Percentiles rank a stretch among this genome's conserved stretches.
phyloP scores from a whole-genome alignment of 2,888 invertebrate genomes.

The Drosophila percnosoma region DNA sequence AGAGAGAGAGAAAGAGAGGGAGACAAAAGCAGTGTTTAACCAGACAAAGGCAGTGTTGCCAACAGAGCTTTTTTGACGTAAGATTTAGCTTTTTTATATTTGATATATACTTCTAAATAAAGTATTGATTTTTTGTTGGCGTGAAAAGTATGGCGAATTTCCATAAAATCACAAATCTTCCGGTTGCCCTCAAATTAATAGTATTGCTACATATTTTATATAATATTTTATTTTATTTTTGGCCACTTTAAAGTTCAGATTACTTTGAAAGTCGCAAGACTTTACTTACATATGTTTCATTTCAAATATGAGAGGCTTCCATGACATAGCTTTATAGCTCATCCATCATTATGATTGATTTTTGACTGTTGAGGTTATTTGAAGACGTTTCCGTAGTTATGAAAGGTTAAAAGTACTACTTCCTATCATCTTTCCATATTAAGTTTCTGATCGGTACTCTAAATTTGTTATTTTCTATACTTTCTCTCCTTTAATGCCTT shows the following conservation, averaged over 20 bases:
- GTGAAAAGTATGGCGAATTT: not conserved
- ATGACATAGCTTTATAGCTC: not conserved
- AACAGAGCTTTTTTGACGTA: not conserved
- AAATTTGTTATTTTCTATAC: not conserved
- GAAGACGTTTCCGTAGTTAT: not conserved
- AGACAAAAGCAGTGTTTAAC: not conserved
- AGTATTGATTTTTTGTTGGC: too few relatives aligned
- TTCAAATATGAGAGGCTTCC: too few relatives aligned
- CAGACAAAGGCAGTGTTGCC: not conserved
- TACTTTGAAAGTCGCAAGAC: too few relatives aligned
- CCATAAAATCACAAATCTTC: not conserved
- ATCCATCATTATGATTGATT: not conserved
- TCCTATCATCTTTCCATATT: too few relatives aligned
- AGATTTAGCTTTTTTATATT: not conserved
- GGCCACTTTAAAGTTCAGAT: too few relatives aligned
- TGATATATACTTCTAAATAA: too few relatives aligned
- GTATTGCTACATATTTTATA: not conserved
- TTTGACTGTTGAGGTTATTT: not conserved
- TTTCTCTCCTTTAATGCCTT: not conserved
- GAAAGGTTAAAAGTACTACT: not conserved
- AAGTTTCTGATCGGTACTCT: not conserved
- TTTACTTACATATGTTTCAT: too few relatives aligned
- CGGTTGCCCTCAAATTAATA: not conserved
- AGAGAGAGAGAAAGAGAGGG: not conserved
- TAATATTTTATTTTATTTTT: too few relatives aligned